Base-by-base conservation (phyloP, 2,113 vertebrate species). In the Rana temporaria region DNA sequence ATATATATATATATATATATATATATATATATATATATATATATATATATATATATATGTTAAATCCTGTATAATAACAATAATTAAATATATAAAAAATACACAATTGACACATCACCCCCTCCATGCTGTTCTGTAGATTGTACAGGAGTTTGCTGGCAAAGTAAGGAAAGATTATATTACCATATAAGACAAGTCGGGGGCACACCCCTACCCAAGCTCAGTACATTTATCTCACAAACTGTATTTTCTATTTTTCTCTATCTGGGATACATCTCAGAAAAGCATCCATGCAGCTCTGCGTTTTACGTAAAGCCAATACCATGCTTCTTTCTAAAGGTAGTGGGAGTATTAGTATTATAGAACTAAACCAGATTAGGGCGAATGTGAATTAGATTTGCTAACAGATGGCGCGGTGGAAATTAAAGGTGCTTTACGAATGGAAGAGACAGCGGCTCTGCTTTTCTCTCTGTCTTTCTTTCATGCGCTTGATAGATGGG, bases 311-410 rank as follows among this genome's bases (percentile, higher is more conserved):
- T 87, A 88, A 88, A 82, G 85, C 78, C 53, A 26, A 82, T 26
- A 42, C 74, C 17, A 86, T 89, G 26, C 87, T 79, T 89, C 87
- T 83, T 90, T 70, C 87, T 90, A 90, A 90, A 90, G 91, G 90
- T 88, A 91, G 91, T 88, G 87, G 90, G 88, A 93, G 93, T 94
- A 93, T 93, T 95, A 97, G 95, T 96, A 93, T 96, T 97, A 96
- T 93, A 93, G 92, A 92, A 93, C 93, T 95, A 97, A 97, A 98
- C 96, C 96, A 95, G 97, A 98, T 99, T 97, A 97, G 89, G 90
- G 91, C 82, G 94, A 94, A 95, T 96, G 95, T 95, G 97, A 97
- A 99, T 98, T 96, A 97, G 97, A 96, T 99, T 96, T 96, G 94
- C 95, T 95, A 97, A 96, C 98, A 99, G 97, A 99, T 99, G 97